Base-by-base conservation (phyloP, 1,140 invertebrate genomes). In the Pinna nobilis region DNA sequence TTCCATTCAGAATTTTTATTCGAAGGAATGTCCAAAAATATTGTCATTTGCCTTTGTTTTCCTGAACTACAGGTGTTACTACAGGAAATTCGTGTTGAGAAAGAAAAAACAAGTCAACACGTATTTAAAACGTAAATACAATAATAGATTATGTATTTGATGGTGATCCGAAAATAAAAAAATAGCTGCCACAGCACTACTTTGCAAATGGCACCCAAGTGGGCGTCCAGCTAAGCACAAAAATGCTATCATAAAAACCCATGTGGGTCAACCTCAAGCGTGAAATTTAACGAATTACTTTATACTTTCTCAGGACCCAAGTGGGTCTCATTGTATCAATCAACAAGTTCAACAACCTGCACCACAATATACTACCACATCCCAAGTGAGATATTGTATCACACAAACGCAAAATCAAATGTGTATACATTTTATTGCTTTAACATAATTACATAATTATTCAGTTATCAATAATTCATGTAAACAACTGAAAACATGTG, bases 1-100 rank as follows among this genome's bases (percentile, higher is more conserved):
- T n/a, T n/a, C n/a, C n/a, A n/a, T n/a, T n/a, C n/a, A n/a, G n/a
- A n/a, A n/a, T n/a, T n/a, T n/a, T n/a, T n/a, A n/a, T n/a, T n/a
- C n/a, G n/a, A n/a, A n/a, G n/a, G n/a, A n/a, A n/a, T n/a, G n/a
- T n/a, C n/a, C n/a, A n/a, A n/a, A n/a, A n/a, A n/a, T n/a, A n/a
- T n/a, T n/a, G n/a, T n/a, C n/a, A n/a, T n/a, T n/a, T n/a, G n/a
- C n/a, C n/a, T n/a, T n/a, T n/a, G n/a, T n/a, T n/a, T n/a, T n/a
- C n/a, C n/a, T n/a, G n/a, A n/a, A n/a, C n/a, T n/a, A n/a, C n/a
- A n/a, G n/a, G n/a, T n/a, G n/a, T n/a, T n/a, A n/a, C n/a, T n/a
- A n/a, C n/a, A n/a, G n/a, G 59, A 61, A 61, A 61, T 5, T 32
- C 33, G 32, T 39, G 41, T 39, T 39, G 41, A 61, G 15, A n/a